Evolutionary conservation across 2,888 invertebrate genomes (phyloP).

Genomic region (Cyclophora punctaria): DNA sequence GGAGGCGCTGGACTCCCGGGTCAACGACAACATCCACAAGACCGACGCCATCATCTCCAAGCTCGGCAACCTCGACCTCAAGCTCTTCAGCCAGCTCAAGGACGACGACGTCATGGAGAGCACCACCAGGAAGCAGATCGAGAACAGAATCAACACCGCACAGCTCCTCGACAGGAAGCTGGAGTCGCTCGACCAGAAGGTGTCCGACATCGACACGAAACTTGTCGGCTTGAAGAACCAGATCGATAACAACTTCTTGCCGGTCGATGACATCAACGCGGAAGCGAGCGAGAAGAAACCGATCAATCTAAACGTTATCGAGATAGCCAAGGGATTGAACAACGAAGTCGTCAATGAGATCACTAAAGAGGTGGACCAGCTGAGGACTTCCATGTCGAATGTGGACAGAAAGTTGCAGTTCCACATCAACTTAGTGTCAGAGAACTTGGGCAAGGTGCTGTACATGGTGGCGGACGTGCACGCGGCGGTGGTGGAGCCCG

Average conservation of each 20-base stretch:
- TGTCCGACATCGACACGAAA: slow-evolving; percentile 87
- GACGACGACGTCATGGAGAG: slow-evolving; percentile 55
- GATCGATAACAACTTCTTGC: slow-evolving; percentile 86
- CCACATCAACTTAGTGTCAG: slow-evolving; percentile 87
- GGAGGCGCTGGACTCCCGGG: slow-evolving; percentile 86
- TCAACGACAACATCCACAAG: slow-evolving; percentile 89
- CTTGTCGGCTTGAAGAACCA: slow-evolving; percentile 86
- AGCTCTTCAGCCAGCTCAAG: slow-evolving; percentile 78
- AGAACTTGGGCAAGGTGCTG: slow-evolving; percentile 85
- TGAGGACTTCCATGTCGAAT: slow-evolving; percentile 84
- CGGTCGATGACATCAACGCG: slow-evolving; percentile 88
- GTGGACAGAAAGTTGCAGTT: slow-evolving; percentile 89
- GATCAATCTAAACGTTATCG: slow-evolving; percentile 86
- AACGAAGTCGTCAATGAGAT: slow-evolving; percentile 87
- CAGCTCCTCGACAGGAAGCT: slow-evolving; percentile 79
- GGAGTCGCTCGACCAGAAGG: slow-evolving; percentile 86
- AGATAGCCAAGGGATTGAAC: slow-evolving; percentile 88
- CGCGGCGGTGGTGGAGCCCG: slow-evolving; percentile 86
- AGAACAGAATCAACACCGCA: slow-evolving; percentile 43
- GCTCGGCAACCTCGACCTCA: slow-evolving; percentile 82
- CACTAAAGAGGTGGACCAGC: slow-evolving; percentile 85
- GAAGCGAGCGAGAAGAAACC: slow-evolving; percentile 92
- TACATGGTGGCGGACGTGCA: slow-evolving; percentile 88
- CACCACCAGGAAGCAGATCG: slow-evolving; percentile 28
- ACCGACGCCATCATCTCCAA: slow-evolving; percentile 88